Base-by-base conservation (phyloP, 2,113 vertebrate genomes). In the Recurvirostra avosetta region DNA sequence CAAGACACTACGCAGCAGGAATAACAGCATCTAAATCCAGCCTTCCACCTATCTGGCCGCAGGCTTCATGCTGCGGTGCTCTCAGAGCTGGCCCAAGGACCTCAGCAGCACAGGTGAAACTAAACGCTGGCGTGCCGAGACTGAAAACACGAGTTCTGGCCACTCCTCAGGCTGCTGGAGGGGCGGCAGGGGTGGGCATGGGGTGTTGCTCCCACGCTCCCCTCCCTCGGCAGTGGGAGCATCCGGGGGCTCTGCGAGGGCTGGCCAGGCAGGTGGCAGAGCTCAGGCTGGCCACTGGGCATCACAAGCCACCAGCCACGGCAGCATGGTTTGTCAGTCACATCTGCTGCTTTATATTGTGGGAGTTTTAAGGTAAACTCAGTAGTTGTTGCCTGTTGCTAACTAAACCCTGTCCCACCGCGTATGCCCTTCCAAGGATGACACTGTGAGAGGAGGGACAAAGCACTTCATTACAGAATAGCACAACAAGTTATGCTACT, bases 111-210 rank as follows among this genome's bases (percentile, higher is more conserved):
- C 32, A 67, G 56, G 32, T 4, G 76, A 73, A 88, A 75, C 27
- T 19, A 76, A 76, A 52, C 0, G 0, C 15, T 68, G 43, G 12
- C 23, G 76, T 86, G 25, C 45, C 1, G 0, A 73, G 47, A 30
- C 41, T 63, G 86, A 22, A 70, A 78, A 75, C n/a, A 29, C 0
- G 1, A 59, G 16, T 17, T 22, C n/a, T 1, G 4, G 22, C 32
- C 68, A 15, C 43, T 79, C 81, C 41, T 36, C 21, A 27, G 0
- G 18, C 52, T 73, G 43, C 3, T 0, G 1, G 61, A 70, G 17
- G 47, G 11, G 25, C 30, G 5, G 32, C 30, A 23, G 27, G 19
- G 36, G 12, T 49, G 41, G 38, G 45, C 66, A 47, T 0, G 0
- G 8, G 6, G 12, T 38, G 36, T 30, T 74, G 47, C 61, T 74